Percentiles rank a stretch among this genome's conserved stretches.
Conservation (phyloP, 2,888 invertebrate genomes). For the Dicycla oo region DNA sequence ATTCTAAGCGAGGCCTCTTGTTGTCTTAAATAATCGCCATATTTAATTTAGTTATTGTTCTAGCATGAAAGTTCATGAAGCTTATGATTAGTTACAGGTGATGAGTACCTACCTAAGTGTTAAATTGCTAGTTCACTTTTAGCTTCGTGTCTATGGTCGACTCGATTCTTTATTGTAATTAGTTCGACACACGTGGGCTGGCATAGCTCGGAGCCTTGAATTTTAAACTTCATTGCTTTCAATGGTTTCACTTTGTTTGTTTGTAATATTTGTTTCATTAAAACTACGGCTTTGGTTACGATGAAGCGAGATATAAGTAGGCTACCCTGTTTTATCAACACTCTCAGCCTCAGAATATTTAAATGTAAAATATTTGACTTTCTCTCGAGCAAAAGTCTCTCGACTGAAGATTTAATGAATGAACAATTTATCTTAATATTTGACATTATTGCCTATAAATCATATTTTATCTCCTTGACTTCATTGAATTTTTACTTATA, state of each 20-base stretch:
- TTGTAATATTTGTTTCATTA: conserved; percentile 14
- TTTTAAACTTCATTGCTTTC: conserved; percentile 12
- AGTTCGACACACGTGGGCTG: conserved; percentile 39
- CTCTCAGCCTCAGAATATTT: too few relatives aligned
- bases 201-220: conserved; percentile 25
- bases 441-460: too few relatives aligned
- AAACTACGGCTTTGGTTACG: background rate
- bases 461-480: too few relatives aligned
- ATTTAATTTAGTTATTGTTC: conserved; percentile 44
- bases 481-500: too few relatives aligned
- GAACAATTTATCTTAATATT: too few relatives aligned
- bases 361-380: too few relatives aligned
- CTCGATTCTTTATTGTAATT: conserved; percentile 48
- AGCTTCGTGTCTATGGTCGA: conserved; percentile 27
- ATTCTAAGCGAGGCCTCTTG: conserved; percentile 42
- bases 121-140: conserved; percentile 46
- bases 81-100: conserved; percentile 27
- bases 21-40: conserved; percentile 29
- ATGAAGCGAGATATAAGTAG: background rate
- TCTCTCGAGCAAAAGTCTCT: too few relatives aligned
- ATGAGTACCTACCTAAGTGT: conserved; percentile 39
- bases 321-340: background rate
- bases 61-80: conserved; percentile 52
- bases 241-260: conserved; percentile 32
- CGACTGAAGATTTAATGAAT: too few relatives aligned